Evolutionary conservation across 2,888 invertebrate species (phyloP).

Genomic region (Nomada fucata): DNA sequence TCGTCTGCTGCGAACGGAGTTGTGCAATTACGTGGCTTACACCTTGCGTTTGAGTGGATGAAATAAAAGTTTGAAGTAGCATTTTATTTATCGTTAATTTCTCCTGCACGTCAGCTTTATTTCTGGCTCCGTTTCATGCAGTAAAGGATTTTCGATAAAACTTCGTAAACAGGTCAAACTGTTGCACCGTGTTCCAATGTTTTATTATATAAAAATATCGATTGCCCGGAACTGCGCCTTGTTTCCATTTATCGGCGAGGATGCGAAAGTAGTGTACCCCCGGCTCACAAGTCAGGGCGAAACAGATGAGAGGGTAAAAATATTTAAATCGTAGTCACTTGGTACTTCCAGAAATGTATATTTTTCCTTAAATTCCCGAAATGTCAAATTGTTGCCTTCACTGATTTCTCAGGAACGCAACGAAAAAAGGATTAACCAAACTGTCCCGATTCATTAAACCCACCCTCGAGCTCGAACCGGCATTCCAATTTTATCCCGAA

Average conservation of each 20-base stretch:
- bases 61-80: slow-evolving; percentile 8
- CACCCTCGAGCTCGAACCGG: no score
- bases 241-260: neutral
- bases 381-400: no score
- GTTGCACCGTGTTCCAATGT: slow-evolving; percentile 8
- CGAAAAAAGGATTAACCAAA: no score
- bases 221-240: neutral
- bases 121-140: slow-evolving; percentile 12
- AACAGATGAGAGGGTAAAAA: no score
- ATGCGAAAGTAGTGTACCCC: neutral
- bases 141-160: slow-evolving; percentile 21
- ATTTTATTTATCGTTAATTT: slow-evolving; percentile 22
- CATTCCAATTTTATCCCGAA: no score
- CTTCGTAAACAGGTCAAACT: slow-evolving; percentile 1
- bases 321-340: no score
- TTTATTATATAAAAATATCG: slow-evolving; percentile 20
- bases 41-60: neutral
- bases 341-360: no score
- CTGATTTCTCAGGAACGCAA: no score
- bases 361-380: no score
- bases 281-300: no score
- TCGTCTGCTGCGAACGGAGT: neutral
- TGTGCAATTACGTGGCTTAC: neutral
- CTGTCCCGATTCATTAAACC: no score
- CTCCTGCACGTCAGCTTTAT: slow-evolving; percentile 11